phyloP scores from a whole-genome alignment of 2,113 vertebrate genomes.

The Hymenochirus boettgeri region DNA sequence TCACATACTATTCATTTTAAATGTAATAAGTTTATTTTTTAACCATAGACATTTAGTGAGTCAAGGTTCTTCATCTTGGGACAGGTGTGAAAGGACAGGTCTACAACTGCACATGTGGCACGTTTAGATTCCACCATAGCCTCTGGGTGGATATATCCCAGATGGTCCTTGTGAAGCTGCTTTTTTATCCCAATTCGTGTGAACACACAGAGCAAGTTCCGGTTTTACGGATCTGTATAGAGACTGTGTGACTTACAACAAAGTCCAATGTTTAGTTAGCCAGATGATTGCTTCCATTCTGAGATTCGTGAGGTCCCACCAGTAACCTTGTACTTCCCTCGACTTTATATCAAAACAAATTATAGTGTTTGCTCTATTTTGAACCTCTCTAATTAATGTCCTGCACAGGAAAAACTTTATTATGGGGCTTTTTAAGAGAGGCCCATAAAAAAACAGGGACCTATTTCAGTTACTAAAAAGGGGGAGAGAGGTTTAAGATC shows the following conservation, averaged over 20 bases:
- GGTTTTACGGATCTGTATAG: slow-evolving; percentile 53
- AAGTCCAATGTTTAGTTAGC: slow-evolving; percentile 77
- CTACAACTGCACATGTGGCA: slow-evolving; percentile 58
- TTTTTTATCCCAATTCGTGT: slow-evolving; percentile 56
- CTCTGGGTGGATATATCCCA: slow-evolving; percentile 74
- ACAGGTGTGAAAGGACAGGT: slow-evolving; percentile 66
- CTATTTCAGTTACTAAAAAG: slow-evolving; percentile 44
- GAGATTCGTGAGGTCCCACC: slow-evolving; percentile 73
- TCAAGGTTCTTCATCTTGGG: too few species aligned
- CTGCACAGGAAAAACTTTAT: slow-evolving; percentile 68
- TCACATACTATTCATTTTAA: too few species aligned
- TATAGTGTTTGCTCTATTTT: slow-evolving; percentile 87
- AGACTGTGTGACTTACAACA: slow-evolving; percentile 57
- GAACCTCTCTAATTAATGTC: slow-evolving; percentile 82
- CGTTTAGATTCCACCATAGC: slow-evolving; percentile 63
- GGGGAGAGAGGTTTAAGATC: slow-evolving; percentile 47
- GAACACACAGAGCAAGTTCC: slow-evolving; percentile 55
- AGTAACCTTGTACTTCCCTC: slow-evolving; percentile 74
- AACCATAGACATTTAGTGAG: too few species aligned
- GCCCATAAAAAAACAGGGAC: slow-evolving; percentile 54
- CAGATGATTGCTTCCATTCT: slow-evolving; percentile 83
- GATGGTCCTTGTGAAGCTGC: slow-evolving; percentile 68
- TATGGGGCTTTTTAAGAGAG: slow-evolving; percentile 54
- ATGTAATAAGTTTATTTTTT: too few species aligned
- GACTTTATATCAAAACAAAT: slow-evolving; percentile 77